Conservation (phyloP, 2,113 vertebrate species). For the Uria aalge region DNA sequence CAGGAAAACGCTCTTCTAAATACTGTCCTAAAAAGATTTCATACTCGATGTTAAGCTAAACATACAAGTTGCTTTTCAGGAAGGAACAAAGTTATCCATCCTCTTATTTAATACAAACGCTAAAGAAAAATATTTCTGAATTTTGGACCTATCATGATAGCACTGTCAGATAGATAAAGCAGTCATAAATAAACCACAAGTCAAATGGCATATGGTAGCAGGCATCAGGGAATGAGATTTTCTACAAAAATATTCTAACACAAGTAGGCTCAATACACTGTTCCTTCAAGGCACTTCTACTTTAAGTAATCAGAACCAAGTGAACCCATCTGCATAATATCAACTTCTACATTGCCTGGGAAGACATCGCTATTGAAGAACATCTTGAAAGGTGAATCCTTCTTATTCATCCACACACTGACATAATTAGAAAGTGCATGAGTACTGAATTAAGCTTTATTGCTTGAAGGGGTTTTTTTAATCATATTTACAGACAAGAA, state of each 20-base stretch:
- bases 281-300: background rate
- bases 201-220: accelerated
- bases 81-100: background rate
- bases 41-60: background rate
- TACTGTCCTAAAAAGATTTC: background rate
- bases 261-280: background rate
- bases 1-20: background rate
- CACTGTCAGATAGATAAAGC: background rate
- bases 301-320: background rate
- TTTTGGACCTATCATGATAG: background rate
- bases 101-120: background rate
- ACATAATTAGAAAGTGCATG: background rate
- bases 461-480: background rate
- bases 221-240: background rate
- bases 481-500: background rate
- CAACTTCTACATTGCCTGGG: background rate
- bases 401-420: background rate
- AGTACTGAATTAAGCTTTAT: background rate
- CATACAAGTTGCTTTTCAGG: background rate
- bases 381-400: background rate
- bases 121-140: background rate
- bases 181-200: background rate
- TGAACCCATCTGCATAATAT: background rate
- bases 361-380: background rate
- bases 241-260: background rate